Conservation (phyloP, 2,888 invertebrate genomes). For the Morpho helenor region DNA sequence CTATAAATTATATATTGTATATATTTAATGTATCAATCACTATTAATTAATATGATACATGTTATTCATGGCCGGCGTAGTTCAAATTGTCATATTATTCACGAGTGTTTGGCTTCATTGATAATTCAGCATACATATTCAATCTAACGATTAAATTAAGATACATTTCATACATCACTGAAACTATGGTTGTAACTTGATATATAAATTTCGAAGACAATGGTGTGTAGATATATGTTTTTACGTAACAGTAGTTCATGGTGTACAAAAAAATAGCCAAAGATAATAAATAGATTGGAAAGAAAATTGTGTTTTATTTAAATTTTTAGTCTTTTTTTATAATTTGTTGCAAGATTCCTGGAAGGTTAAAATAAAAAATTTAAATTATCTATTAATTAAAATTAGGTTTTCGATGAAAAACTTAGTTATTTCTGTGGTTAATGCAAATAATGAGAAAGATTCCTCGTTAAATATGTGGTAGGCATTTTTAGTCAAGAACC, state of each 20-base stretch:
- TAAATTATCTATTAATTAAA: too few species aligned
- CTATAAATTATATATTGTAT: background rate
- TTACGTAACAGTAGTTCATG: constrained; percentile 72
- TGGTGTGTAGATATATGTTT: constrained; percentile 70
- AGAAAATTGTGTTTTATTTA: constrained; percentile 31
- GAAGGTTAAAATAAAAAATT: too few species aligned
- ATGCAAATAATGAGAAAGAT: too few species aligned
- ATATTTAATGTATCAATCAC: background rate
- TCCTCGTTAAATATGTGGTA: too few species aligned
- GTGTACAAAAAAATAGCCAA: constrained; percentile 72
- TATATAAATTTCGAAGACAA: constrained; percentile 65
- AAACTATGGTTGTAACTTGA: constrained; percentile 76
- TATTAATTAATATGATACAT: constrained; percentile 2
- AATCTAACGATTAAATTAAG: constrained; percentile 18
- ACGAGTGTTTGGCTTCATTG: constrained; percentile 9
- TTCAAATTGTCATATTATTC: constrained; percentile 5
- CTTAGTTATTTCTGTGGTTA: too few species aligned
- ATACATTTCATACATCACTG: constrained; percentile 56
- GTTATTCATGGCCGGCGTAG: constrained; percentile 8
- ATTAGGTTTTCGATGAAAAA: too few species aligned
- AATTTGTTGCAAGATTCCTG: too few species aligned
- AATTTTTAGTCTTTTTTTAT: background rate
- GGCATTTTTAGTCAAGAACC: too few species aligned
- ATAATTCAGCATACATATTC: constrained; percentile 18
- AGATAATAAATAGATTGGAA: constrained; percentile 66